phyloP scores from a whole-genome alignment of 2,797 vertebrate species.

The Selene dorsalis region DNA sequence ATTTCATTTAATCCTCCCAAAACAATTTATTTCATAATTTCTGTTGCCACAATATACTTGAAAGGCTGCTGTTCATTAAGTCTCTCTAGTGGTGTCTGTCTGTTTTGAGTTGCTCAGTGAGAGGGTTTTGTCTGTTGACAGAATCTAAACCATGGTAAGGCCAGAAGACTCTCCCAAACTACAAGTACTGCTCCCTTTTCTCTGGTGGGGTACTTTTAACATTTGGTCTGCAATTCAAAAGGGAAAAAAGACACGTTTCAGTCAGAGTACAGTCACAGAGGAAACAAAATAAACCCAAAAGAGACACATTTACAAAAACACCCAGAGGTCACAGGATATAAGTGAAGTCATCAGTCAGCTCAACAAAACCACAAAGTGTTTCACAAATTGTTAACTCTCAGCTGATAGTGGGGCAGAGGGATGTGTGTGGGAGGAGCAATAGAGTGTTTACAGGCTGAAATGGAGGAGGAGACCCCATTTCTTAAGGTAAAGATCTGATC shows the following conservation, averaged over 20 bases:
- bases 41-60: conserved; percentile 41
- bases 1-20: conserved; percentile 19
- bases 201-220: conserved; percentile 91
- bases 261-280: conserved; percentile 76
- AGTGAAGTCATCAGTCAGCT: conserved; percentile 57
- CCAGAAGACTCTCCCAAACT: conserved; percentile 86
- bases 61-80: conserved; percentile 39
- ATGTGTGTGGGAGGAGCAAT: conserved; percentile 24
- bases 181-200: conserved; percentile 93
- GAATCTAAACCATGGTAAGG: conserved; percentile 85
- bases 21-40: conserved; percentile 38
- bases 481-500: conserved; percentile 60
- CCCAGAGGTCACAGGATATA: conserved; percentile 76
- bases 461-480: conserved; percentile 48
- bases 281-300: conserved; percentile 68
- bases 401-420: conserved; percentile 38
- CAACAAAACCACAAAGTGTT: conserved; percentile 42
- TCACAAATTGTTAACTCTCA: conserved; percentile 59
- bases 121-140: conserved; percentile 83
- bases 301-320: conserved; percentile 65
- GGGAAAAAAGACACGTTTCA: conserved; percentile 86
- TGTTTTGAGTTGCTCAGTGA: conserved; percentile 80
- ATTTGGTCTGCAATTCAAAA: conserved; percentile 92
- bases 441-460: conserved; percentile 47
- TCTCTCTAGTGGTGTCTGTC: conserved; percentile 56